Evolutionary conservation across 2,113 vertebrate species (phyloP).

Genomic region (Meles meles): DNA sequence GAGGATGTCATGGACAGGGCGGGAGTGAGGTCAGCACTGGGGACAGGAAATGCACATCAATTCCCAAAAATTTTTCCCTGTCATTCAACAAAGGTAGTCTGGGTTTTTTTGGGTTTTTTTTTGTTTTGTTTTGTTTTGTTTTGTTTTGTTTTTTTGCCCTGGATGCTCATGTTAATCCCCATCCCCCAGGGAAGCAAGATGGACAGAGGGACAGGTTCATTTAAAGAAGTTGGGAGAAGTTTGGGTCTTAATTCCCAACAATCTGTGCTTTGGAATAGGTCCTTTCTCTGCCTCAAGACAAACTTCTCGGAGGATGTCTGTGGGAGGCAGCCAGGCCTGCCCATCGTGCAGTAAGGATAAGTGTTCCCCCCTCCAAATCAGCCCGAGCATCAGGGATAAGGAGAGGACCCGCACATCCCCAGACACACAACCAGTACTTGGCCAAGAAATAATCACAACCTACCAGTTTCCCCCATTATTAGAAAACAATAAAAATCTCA

Average conservation of each 20-base stretch:
- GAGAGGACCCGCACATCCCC: background rate
- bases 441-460: background rate
- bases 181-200: background rate
- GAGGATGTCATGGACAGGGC: background rate
- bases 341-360: background rate
- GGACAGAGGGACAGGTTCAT: background rate
- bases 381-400: background rate
- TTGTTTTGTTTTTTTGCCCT: background rate
- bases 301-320: background rate
- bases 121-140: too few species aligned
- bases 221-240: background rate
- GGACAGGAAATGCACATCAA: background rate
- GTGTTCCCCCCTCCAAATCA: background rate
- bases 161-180: background rate
- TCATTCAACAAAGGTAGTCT: background rate
- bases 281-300: background rate
- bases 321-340: background rate
- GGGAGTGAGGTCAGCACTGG: background rate
- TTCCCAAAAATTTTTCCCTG: background rate
- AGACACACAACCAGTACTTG: background rate
- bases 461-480: background rate
- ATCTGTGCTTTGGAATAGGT: background rate
- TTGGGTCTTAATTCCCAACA: background rate
- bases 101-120: background rate
- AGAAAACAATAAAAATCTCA: background rate